Evolutionary conservation across 2,797 vertebrate species (phyloP).

Genomic region (Malacoctenus gilli): DNA sequence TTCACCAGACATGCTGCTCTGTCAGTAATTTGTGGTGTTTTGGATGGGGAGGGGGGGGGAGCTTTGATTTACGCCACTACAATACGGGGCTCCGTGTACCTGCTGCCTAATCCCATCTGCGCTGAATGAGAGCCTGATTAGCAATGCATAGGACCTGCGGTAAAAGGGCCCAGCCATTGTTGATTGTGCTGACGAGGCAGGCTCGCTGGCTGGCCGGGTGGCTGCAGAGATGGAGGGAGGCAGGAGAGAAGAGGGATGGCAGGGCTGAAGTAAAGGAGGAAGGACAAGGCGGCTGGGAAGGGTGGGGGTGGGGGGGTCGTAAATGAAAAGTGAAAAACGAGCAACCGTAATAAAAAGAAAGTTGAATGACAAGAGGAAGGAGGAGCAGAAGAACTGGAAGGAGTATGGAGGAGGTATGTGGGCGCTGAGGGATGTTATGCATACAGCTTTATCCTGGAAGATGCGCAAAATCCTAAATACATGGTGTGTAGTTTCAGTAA

Average conservation of each 20-base stretch:
- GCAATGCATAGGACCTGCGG: conserved; percentile 65
- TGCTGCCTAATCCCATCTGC: conserved; percentile 46
- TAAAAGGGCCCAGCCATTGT: conserved; percentile 62
- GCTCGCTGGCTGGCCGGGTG: conserved; percentile 3
- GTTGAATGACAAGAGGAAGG: conserved; percentile 20
- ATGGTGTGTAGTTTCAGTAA: no score
- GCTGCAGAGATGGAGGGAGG: conserved; percentile 44
- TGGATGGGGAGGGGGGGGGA: not conserved
- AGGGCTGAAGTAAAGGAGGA: conserved; percentile 20
- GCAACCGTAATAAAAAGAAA: conserved; percentile 7
- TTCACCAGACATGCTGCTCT: conserved; percentile 9
- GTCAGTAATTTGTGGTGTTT: conserved; percentile 37
- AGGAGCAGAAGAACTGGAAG: no score
- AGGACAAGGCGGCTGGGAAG: no score
- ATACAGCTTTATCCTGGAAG: no score
- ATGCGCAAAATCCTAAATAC: no score
- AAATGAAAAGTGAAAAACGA: conserved; percentile 39
- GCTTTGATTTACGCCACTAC: conserved; percentile 47
- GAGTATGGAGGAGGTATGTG: not conserved
- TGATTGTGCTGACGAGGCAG: conserved; percentile 72
- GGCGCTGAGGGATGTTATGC: no score
- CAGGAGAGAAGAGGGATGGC: conserved; percentile 22
- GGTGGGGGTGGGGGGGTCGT: conserved; percentile 8
- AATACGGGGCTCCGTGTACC: conserved; percentile 46
- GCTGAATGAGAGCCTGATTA: conserved; percentile 70